Percentiles rank a stretch among this genome's conserved stretches.
phyloP scores from a whole-genome alignment of 2,888 invertebrate genomes.

The Rhingia campestris region DNA sequence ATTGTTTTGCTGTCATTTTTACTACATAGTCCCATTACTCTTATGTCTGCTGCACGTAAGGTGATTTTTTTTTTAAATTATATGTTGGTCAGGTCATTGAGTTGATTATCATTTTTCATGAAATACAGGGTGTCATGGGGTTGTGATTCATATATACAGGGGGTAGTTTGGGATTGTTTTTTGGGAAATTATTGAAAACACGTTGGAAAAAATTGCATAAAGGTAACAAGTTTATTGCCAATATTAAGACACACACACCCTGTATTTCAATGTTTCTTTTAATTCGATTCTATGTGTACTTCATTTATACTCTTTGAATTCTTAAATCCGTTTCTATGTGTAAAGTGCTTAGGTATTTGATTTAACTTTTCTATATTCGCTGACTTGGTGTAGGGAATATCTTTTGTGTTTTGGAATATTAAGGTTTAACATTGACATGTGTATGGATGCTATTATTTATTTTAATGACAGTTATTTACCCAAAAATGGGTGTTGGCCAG shows the following conservation, averaged over 20 bases:
- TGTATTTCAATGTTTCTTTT: neutral
- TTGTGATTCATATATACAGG: neutral
- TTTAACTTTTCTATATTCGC: neutral
- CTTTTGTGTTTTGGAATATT: neutral
- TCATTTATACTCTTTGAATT: neutral
- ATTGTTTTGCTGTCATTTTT: conserved; percentile 34
- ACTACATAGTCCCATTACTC: conserved; percentile 12
- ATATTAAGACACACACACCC: too few relatives aligned
- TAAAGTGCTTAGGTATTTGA: neutral
- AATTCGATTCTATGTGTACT: conserved; percentile 2
- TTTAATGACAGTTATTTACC: too few relatives aligned
- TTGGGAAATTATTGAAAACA: too few relatives aligned
- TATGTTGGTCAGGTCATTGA: neutral
- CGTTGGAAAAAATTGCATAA: too few relatives aligned
- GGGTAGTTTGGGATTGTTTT: too few relatives aligned
- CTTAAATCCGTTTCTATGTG: neutral
- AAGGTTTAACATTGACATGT: neutral
- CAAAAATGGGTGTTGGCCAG: too few relatives aligned
- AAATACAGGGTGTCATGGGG: neutral
- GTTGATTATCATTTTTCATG: neutral
- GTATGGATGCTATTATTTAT: too few relatives aligned
- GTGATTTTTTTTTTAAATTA: conserved; percentile 14
- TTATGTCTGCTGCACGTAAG: conserved; percentile 41
- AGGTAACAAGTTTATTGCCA: too few relatives aligned
- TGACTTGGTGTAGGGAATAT: neutral